phyloP scores from a whole-genome alignment of 2,888 invertebrate genomes.

The Eugnorisma glareosa region DNA sequence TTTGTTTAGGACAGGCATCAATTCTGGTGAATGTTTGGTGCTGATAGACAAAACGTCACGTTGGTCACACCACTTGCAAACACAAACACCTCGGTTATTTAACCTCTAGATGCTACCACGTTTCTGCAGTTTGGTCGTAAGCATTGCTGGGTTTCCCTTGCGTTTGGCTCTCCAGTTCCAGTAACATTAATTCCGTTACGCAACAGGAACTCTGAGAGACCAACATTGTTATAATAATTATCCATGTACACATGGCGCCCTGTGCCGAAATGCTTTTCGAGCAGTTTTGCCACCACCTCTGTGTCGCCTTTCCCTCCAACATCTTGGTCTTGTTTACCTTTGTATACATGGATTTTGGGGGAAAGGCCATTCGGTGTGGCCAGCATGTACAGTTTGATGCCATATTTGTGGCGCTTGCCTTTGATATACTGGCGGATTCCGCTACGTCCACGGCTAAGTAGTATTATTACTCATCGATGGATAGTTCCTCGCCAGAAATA shows the following conservation, averaged over 20 bases:
- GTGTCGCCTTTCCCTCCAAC: background rate
- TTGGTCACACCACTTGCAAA: slow-evolving; percentile 7
- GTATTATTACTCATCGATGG: background rate
- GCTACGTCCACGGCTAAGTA: background rate
- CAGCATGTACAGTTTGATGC: slow-evolving; percentile 12
- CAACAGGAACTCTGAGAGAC: background rate
- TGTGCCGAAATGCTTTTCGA: background rate
- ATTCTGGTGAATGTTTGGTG: background rate
- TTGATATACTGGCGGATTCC: background rate
- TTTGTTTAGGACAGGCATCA: background rate
- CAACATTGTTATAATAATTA: background rate
- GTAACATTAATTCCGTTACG: slow-evolving; percentile 4
- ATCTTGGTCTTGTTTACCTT: background rate
- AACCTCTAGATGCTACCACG: background rate
- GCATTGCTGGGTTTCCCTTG: slow-evolving; percentile 1
- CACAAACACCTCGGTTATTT: background rate
- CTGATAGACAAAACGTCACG: background rate
- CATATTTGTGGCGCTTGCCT: background rate
- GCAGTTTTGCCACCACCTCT: slow-evolving; percentile 1
- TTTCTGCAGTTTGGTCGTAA: background rate
- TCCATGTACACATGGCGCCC: slow-evolving; percentile 6
- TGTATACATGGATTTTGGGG: slow-evolving; percentile 1
- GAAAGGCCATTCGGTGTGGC: slow-evolving; percentile 8
- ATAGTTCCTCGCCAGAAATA: background rate
- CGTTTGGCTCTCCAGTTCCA: slow-evolving; percentile 4